Evolutionary conservation across 2,888 invertebrate genomes (phyloP), one percentile per base, ranked within the genome.

Genomic region (Macaria liturata): DNA sequence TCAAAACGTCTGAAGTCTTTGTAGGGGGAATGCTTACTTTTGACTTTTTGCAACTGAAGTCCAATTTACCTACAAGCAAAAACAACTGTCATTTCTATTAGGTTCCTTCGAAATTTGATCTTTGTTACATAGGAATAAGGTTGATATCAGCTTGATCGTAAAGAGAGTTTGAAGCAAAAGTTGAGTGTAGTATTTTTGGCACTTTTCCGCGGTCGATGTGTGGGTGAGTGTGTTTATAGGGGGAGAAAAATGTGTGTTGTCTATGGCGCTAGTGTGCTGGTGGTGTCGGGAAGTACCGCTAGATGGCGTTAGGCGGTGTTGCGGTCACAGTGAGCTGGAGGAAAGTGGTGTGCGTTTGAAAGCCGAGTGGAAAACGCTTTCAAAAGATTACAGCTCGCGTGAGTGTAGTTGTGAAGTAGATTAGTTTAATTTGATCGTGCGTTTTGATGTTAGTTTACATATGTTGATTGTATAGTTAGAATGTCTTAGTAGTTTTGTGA

Each of bases 221-320:
- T 83, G 84, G 59, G 88, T 86, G 74, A 66, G 62, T 66, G 71
- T 84, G 63, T 61, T 63, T 72, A 81, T 63, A 71, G 54, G 52
- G 62, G 62, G 32, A 74, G 78, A 81, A 82, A 84, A 83, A 69
- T 74, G 75, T 78, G 76, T 71, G 76, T 74, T 66, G 62, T 54
- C 54, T 54, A 77, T 78, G 89, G 90, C 90, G 91, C 88, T 88
- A 88, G 85, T 87, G 87, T 78, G 79, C 73, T 70, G 42, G 43
- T 47, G 71, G 71, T 88, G 67, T 71, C 45, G 59, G 68, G 70
- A 70, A 61, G 57, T 56, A 61, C 71, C 60, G 71, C 60, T 67
- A 90, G 91, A 89, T 90, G 90, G 85, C 88, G 81, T 56, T 74
- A 79, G 62, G 48, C 9, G 78, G 63, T 62, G 64, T 74, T 81